phyloP scores from a whole-genome alignment of 2,888 invertebrate species.

The Sinotaia quadrata region DNA sequence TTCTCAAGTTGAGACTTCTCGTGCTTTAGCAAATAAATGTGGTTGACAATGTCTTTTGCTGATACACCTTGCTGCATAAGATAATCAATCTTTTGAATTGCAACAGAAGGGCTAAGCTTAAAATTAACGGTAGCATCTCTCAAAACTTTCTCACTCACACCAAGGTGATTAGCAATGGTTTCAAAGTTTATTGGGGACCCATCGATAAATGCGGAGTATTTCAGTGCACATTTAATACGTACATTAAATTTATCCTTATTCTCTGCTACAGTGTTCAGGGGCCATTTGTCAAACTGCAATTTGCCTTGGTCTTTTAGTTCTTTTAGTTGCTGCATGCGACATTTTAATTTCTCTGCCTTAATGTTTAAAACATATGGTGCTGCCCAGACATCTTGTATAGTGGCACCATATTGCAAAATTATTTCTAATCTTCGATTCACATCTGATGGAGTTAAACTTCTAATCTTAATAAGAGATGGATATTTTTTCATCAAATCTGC shows the following conservation, averaged over 20 bases:
- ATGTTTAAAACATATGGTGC: slow-evolving; percentile 20
- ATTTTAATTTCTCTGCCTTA: not conserved
- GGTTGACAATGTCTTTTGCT: slow-evolving; percentile 29
- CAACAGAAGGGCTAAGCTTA: slow-evolving; percentile 6
- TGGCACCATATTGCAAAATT: slow-evolving; percentile 20
- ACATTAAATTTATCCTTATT: not conserved
- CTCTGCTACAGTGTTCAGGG: not conserved
- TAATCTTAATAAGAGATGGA: too few species aligned
- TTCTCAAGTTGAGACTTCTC: not conserved
- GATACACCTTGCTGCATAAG: slow-evolving; percentile 25
- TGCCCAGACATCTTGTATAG: slow-evolving; percentile 15
- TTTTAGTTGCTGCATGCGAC: not conserved
- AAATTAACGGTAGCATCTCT: slow-evolving; percentile 24
- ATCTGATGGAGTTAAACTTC: too few species aligned
- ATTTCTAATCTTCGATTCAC: slow-evolving; percentile 15
- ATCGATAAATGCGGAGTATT: not conserved
- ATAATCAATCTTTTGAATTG: slow-evolving; percentile 23
- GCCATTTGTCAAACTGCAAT: slow-evolving; percentile 6
- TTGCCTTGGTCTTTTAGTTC: not conserved
- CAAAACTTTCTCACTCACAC: slow-evolving; percentile 21
- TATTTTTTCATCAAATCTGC: too few species aligned
- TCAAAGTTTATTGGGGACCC: slow-evolving; percentile 13
- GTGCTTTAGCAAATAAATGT: slow-evolving; percentile 32
- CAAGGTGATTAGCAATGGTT: slow-evolving; percentile 26
- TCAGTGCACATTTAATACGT: not conserved